Evolutionary conservation across 2,888 invertebrate genomes (phyloP), one percentile per base, ranked within the genome.

Genomic region (Dolomedes plantarius): DNA sequence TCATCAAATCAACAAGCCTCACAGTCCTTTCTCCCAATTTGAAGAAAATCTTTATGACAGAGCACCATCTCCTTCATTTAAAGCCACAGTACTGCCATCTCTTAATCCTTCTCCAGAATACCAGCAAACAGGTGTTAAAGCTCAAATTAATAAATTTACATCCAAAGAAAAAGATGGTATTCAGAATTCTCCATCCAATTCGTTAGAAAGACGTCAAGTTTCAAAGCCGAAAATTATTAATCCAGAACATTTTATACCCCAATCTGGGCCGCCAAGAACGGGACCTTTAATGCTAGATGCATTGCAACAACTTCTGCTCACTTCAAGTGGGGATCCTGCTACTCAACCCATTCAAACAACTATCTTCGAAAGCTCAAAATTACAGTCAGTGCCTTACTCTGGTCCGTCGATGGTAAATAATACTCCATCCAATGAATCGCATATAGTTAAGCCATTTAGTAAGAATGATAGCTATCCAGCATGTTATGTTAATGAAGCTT

Each of bases 71-170:
- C 83, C 83, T 0, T 76, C 83, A 16, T 78, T 85, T 29, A 83
- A 83, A 46, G 56, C 79, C 23, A 71, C 86, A 7, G 73, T 80
- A 50, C 41, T 86, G 19, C 78, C 86, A 19, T 41, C 80, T 2
- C 46, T 80, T 36, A 86, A 80, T 27, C 86, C 88, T 3, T 88
- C 88, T 28, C 65, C 86, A 9, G 88, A 88, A 39, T 88, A 88
- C 32, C 80, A 81, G 23, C 88, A 86, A 64, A 77, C 80, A 1
- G 88, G 88, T 16, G 88, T 88, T 0, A 88, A 88, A 65, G 88
- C 88, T n/a, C 88, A 88, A 28, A 88, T 88, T 13, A 86, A 65
- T 28, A 86, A 80, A 64, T 88, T 88, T 65, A 65, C 88, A n/a
- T 81, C 87, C 7, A 87, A 87, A 74, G 87, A 87, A 27, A 87